Evolutionary conservation across 2,113 vertebrate species (phyloP).

Genomic region (Tragelaphus imberbis): DNA sequence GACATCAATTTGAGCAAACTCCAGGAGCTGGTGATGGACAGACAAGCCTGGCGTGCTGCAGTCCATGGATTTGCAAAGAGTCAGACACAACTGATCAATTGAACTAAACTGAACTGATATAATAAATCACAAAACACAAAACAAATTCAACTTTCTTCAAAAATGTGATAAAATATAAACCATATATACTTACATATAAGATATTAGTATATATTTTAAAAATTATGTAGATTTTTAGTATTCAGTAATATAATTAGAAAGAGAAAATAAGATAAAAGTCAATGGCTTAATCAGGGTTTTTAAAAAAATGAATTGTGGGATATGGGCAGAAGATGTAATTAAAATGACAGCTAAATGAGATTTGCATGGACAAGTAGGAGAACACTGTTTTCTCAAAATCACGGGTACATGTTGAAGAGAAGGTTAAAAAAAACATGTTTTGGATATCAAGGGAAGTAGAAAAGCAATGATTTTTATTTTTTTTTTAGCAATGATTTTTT

Average conservation of each 20-base stretch:
- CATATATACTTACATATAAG: neutral
- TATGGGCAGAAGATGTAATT: neutral
- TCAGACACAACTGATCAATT: neutral
- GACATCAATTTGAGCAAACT: no score
- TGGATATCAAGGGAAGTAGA: neutral
- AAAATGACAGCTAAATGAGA: neutral
- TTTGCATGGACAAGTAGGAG: neutral
- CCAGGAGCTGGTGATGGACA: neutral
- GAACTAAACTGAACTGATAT: neutral
- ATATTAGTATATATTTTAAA: neutral
- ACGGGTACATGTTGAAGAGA: neutral
- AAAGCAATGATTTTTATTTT: neutral
- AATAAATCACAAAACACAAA: neutral
- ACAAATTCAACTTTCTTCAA: neutral
- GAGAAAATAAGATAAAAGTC: neutral
- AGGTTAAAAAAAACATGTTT: neutral
- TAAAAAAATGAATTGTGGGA: neutral
- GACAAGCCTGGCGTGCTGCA: neutral
- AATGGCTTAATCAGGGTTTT: neutral
- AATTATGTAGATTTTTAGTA: neutral
- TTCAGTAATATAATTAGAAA: neutral
- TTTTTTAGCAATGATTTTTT: neutral
- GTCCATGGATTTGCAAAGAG: fast-evolving
- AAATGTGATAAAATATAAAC: neutral
- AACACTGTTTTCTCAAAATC: neutral